These are phyloP conservation scores for Drosophila ustulata DNA, from an alignment of 2,888 invertebrate genomes.

Conservation along the genomic window DNA sequence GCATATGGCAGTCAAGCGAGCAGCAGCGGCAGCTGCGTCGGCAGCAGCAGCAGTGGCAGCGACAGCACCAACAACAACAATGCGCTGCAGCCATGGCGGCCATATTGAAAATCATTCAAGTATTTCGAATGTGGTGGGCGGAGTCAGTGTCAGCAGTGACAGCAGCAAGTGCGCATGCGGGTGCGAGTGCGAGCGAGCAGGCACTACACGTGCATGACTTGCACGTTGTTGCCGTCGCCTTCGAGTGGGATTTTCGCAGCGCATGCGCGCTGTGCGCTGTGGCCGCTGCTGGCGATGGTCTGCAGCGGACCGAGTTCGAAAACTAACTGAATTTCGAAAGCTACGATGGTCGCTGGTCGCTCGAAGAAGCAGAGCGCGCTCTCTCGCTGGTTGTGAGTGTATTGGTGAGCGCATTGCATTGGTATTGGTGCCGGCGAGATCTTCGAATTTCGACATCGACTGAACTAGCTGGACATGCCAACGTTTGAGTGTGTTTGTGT, in stretches of 20 bases:
- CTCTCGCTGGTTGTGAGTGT: constrained; percentile 37
- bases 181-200: constrained; percentile 64
- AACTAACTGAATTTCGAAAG: constrained; percentile 69
- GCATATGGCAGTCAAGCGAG: constrained; percentile 52
- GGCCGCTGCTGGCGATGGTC: constrained; percentile 35
- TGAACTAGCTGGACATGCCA: neutral
- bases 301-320: constrained; percentile 55
- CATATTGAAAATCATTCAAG: constrained; percentile 85
- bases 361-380: constrained; percentile 24
- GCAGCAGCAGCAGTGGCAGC: constrained; percentile 33
- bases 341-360: constrained; percentile 48
- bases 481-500: constrained; percentile 22
- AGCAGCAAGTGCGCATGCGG: constrained; percentile 56
- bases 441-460: constrained; percentile 68
- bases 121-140: constrained; percentile 84
- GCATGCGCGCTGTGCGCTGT: constrained; percentile 61
- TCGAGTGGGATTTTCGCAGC: constrained; percentile 36
- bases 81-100: constrained; percentile 66
- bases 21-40: constrained; percentile 43
- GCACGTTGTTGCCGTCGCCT: constrained; percentile 23
- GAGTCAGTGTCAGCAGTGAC: constrained; percentile 66
- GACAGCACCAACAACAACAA: constrained; percentile 35
- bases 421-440: constrained; percentile 64
- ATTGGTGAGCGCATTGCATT: constrained; percentile 53
- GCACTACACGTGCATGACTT: constrained; percentile 33